These are phyloP conservation scores for Phasianus colchicus DNA, from an alignment of 2,113 vertebrate genomes.

Conservation along the genomic window DNA sequence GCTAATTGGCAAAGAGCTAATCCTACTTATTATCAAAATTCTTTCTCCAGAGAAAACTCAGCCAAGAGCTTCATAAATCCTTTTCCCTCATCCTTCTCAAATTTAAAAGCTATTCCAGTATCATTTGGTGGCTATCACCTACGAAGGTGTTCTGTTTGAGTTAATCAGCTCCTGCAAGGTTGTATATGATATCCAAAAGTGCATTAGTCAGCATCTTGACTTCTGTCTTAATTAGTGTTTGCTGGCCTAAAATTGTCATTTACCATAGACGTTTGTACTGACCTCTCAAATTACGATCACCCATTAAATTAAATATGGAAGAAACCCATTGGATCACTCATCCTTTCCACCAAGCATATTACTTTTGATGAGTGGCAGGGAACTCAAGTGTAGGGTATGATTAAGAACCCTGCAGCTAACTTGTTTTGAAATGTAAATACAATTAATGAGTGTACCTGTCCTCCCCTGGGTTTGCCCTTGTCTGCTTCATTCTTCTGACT, in stretches of 20 bases:
- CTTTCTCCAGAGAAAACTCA: conserved; percentile 23
- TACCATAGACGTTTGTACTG: conserved; percentile 33
- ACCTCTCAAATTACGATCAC: conserved; percentile 44
- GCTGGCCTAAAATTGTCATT: conserved; percentile 35
- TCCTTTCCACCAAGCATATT: conserved; percentile 23
- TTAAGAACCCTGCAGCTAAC: conserved; percentile 1
- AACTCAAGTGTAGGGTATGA: background rate
- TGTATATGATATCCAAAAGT: conserved; percentile 39
- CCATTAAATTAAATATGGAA: conserved; percentile 41
- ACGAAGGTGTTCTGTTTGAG: conserved; percentile 4
- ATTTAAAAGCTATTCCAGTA: conserved; percentile 54
- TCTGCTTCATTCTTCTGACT: conserved; percentile 27
- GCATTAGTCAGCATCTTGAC: conserved; percentile 29
- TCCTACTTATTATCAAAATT: conserved; percentile 44
- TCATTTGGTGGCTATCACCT: conserved; percentile 40
- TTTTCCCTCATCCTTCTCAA: conserved; percentile 2
- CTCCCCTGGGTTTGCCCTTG: conserved; percentile 33
- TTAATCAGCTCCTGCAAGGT: conserved; percentile 60
- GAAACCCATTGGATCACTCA: conserved; percentile 2
- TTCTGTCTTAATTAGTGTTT: conserved; percentile 54
- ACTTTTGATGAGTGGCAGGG: conserved; percentile 19
- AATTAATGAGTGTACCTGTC: conserved; percentile 37
- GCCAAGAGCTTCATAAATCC: conserved; percentile 18
- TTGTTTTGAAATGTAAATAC: conserved; percentile 71
- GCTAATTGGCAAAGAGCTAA: conserved; percentile 60